Percentiles rank a stretch among this genome's conserved stretches.
These are phyloP conservation scores for Bacillus rossius DNA, from an alignment of 1,140 invertebrate species.

Conservation along the genomic window DNA sequence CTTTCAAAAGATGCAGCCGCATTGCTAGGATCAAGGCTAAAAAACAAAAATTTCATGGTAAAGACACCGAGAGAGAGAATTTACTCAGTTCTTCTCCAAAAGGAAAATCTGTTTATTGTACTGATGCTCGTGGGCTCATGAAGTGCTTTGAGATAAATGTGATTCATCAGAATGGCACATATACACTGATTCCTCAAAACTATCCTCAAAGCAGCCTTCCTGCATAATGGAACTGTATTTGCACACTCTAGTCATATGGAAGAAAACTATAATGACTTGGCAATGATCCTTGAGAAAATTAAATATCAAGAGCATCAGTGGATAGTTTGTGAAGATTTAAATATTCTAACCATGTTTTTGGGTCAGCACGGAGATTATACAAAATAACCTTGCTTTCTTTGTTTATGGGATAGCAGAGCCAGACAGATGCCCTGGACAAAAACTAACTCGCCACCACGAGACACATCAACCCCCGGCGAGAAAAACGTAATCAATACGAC, in stretches of 20 bases:
- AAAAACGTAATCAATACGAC: constrained; percentile 6
- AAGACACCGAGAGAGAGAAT: constrained; percentile 14
- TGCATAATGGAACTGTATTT: constrained; percentile 19
- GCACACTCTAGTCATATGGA: constrained; percentile 1
- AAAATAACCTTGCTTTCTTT: constrained; percentile 7
- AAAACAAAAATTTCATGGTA: constrained; percentile 20
- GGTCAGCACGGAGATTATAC: constrained; percentile 8
- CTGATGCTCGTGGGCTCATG: too few relatives aligned
- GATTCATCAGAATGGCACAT: constrained; percentile 21
- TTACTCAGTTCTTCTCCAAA: too few relatives aligned
- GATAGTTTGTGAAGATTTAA: constrained; percentile 12
- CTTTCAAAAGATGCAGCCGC: too few relatives aligned
- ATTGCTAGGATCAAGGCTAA: constrained; percentile 17
- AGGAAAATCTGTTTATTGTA: constrained; percentile 14
- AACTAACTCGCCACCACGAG: neutral
- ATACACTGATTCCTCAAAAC: constrained; percentile 32
- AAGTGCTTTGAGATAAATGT: constrained; percentile 26
- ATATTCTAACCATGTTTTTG: constrained; percentile 13
- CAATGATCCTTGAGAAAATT: too few relatives aligned
- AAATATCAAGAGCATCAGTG: constrained; percentile 11
- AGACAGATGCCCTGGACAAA: neutral
- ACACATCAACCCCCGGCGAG: neutral
- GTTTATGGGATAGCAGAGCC: too few relatives aligned
- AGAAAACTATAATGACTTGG: too few relatives aligned
- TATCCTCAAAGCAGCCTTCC: constrained; percentile 36